phyloP scores from a whole-genome alignment of 2,113 vertebrate genomes.

The Chaetodon auriga region DNA sequence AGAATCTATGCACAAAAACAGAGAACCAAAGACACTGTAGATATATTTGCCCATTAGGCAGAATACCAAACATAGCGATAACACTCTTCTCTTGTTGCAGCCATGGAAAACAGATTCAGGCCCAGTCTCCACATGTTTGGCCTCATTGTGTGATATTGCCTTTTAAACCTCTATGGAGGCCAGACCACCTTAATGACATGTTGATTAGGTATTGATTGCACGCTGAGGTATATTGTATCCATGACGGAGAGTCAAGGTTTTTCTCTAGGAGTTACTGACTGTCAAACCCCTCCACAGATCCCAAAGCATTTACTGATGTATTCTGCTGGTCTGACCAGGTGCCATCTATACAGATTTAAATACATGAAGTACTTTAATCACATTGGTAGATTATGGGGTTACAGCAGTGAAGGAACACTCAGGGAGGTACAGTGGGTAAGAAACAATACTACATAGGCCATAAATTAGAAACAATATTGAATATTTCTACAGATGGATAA shows the following conservation, averaged over 20 bases:
- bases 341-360: background rate
- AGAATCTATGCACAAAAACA: background rate
- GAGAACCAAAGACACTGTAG: background rate
- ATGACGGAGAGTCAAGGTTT: background rate
- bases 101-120: background rate
- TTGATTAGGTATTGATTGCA: conserved; percentile 2
- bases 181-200: background rate
- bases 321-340: background rate
- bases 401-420: background rate
- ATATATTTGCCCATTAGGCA: background rate
- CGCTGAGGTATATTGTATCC: background rate
- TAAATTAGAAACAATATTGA: background rate
- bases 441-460: background rate
- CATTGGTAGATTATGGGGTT: background rate
- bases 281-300: background rate
- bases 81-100: no score
- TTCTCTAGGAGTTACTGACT: background rate
- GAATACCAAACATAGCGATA: background rate
- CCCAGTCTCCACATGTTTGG: background rate
- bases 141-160: background rate
- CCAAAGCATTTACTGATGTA: background rate
- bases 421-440: background rate
- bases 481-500: no score
- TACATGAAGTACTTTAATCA: background rate
- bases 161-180: background rate